Percentiles rank a stretch among this genome's conserved stretches.
These are phyloP conservation scores for Tinamus major DNA, from an alignment of 2,797 vertebrate genomes.

Conservation along the genomic window DNA sequence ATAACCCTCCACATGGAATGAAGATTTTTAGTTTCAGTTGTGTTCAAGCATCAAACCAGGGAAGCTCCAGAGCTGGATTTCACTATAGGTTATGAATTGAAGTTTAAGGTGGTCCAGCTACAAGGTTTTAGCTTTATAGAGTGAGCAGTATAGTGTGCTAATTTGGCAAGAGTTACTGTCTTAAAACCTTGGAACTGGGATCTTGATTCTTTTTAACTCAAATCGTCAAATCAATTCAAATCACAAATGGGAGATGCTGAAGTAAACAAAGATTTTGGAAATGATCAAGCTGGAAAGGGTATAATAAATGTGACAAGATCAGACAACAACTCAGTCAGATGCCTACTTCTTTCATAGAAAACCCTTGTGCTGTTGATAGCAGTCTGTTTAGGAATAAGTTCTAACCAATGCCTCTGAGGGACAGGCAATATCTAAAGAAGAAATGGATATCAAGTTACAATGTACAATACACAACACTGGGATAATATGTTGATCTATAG, in stretches of 20 bases:
- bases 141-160: background rate
- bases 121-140: background rate
- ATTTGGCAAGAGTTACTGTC: background rate
- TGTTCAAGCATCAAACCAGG: background rate
- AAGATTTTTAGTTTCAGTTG: background rate
- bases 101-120: background rate
- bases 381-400: conserved; percentile 1
- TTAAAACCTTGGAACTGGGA: background rate
- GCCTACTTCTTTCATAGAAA: background rate
- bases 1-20: background rate
- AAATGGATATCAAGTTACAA: background rate
- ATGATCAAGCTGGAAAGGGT: background rate
- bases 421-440: background rate
- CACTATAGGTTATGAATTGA: background rate
- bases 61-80: background rate
- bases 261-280: background rate
- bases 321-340: background rate
- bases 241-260: background rate
- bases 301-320: background rate
- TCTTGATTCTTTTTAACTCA: background rate
- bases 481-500: background rate
- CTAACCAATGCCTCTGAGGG: background rate
- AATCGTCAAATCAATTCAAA: background rate
- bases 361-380: background rate
- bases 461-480: background rate